Percentiles rank a stretch among this genome's conserved stretches.
Evolutionary conservation across 2,797 vertebrate species (phyloP).

Genomic region (Fundulus diaphanus): DNA sequence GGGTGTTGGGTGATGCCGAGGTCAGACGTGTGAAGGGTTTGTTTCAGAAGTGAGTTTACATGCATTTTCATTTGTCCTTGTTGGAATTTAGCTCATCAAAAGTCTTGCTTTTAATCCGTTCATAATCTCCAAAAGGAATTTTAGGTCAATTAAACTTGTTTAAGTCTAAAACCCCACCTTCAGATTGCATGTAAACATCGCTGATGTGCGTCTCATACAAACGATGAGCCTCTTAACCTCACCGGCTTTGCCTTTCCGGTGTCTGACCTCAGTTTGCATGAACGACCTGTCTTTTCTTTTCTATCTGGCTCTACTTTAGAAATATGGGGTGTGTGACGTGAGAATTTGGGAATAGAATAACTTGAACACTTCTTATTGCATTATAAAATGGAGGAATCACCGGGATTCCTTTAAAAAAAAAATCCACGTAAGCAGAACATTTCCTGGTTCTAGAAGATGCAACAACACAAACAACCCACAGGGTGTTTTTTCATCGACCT

Average conservation of each 20-base stretch:
- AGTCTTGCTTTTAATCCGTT: background rate
- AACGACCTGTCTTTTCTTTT: background rate
- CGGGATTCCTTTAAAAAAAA: background rate
- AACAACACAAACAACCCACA: background rate
- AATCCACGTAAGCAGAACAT: too few relatives aligned
- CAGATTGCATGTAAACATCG: slow-evolving; percentile 29
- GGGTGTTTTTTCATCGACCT: background rate
- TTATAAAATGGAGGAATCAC: background rate
- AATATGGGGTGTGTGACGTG: background rate
- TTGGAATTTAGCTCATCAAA: background rate
- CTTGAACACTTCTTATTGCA: background rate
- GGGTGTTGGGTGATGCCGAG: slow-evolving; percentile 25
- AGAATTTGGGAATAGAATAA: background rate
- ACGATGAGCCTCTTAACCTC: background rate
- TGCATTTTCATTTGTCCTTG: background rate
- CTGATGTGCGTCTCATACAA: background rate
- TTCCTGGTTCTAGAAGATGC: background rate
- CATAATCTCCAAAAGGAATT: background rate
- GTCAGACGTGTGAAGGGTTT: background rate
- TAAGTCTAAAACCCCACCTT: background rate
- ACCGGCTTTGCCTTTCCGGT: background rate
- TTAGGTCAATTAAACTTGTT: background rate
- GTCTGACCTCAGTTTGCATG: slow-evolving; percentile 28
- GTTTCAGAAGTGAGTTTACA: slow-evolving; percentile 15
- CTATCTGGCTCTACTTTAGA: background rate